Conservation (phyloP, 2,797 vertebrate genomes). For the Hypotaenidia okinawae region DNA sequence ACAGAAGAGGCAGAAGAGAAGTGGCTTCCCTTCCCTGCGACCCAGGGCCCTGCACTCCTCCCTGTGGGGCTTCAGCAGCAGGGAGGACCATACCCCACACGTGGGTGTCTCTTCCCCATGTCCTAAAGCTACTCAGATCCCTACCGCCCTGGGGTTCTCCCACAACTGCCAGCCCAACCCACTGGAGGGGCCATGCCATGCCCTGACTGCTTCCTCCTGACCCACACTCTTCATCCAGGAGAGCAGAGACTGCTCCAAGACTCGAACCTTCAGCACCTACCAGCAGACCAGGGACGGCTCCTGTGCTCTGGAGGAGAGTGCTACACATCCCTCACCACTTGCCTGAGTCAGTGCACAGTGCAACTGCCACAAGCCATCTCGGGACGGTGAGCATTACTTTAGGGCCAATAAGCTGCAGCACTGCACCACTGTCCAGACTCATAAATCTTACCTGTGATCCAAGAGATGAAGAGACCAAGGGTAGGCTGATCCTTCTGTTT, state of each 20-base stretch:
- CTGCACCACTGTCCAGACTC: rapidly evolving
- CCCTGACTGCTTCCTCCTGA: not conserved
- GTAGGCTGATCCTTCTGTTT: not conserved
- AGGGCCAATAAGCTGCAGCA: not conserved
- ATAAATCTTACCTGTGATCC: not conserved
- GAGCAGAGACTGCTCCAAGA: rapidly evolving
- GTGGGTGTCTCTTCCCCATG: rapidly evolving
- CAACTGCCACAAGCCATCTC: not conserved
- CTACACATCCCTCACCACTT: not conserved
- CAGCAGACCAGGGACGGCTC: not conserved
- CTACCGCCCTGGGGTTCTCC: not conserved
- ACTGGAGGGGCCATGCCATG: rapidly evolving
- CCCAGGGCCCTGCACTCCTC: rapidly evolving
- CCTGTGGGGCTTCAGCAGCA: not conserved
- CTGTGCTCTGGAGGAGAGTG: not conserved
- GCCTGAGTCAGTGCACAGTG: rapidly evolving
- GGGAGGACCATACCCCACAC: rapidly evolving
- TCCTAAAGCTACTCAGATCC: not conserved
- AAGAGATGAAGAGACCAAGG: not conserved
- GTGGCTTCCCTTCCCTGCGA: not conserved
- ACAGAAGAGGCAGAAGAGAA: not conserved
- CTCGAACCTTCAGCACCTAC: not conserved
- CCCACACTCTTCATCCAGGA: not conserved
- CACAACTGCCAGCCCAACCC: not conserved
- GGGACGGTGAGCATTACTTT: rapidly evolving